Base-by-base conservation (phyloP, 2,113 vertebrate species). In the Tyrannus savana region DNA sequence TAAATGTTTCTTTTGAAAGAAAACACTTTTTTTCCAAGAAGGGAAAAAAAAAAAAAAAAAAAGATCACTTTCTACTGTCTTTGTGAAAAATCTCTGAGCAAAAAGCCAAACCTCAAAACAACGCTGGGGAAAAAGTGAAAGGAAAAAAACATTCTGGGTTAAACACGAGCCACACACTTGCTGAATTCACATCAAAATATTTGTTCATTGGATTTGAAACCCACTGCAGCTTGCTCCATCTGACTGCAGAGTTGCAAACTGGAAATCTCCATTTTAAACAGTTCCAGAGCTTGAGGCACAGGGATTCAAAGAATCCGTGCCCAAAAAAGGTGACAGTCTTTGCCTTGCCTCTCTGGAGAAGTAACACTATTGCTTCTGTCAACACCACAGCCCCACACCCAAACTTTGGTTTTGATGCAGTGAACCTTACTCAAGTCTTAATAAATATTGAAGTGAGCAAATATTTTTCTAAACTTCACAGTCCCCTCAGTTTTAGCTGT, bases 1-100 rank as follows among this genome's bases (percentile, higher is more conserved):
- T 89, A 93, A 79, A 85, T 77, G 63, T 58, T 96, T 90, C 76
- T 75, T 73, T 78, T 60, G 56, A 94, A 94, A 80, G 28, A 90
- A 85, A 90, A 71, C 17, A 52, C 15, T 74, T 94, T 52, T 41
- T 73, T 82, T 69, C 59, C 28, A 80, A 67, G 31, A n/a, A 42
- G 8, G 2, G 3, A 3, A 16, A 25, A 7, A 9, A 28, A 59
- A 30, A 42, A 12, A 39, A 6, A 33, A 24, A 64, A 60, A 21
- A 55, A 23, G 49, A 28, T 39, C 21, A 6, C 16, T 84, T 94
- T 89, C 53, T 58, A 30, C n/a, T 19, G 14, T 76, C 27, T 87
- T 83, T 96, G 67, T 80, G 55, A n/a, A 44, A 66, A 37, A 52
- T 49, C 47, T 58, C 25, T 14, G 53, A 84, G 74, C n/a, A 56